Evolutionary conservation across 2,113 vertebrate species (phyloP), one percentile per base, ranked within the genome.

Genomic region (Paralichthys olivaceus): DNA sequence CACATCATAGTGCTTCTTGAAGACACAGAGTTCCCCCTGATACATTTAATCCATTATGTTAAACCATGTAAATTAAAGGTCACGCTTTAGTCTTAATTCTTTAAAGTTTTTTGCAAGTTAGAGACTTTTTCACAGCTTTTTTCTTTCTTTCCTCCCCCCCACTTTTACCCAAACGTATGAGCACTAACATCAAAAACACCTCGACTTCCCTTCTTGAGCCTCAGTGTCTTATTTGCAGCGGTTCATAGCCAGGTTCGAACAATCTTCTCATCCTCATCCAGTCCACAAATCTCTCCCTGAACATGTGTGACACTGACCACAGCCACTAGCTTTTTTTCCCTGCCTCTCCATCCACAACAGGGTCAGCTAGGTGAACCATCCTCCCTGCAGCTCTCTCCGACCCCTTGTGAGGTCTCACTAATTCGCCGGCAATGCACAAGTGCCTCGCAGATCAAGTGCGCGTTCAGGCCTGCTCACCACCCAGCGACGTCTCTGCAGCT

Each of bases 401-500:
- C 45, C 29, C 56, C 56, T 59, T 14, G 23, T 17, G 23, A 64
- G 65, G 53, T 72, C 63, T 83, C 29, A 11, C 60, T 19, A 7
- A 49, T 7, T 59, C 22, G 3, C 49, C 25, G 60, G 60, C 57
- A 58, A 66, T 19, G 66, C 72, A 56, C 47, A 58, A 68, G 63
- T 32, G 61, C 32, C 64, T 28, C n/a, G 25, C 51, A 12, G 75
- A 79, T 88, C 69, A 75, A 70, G 84, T 71, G 72, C 83, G 70
- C 40, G 15, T 59, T 80, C 22, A 26, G 61, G 62, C 6, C 56
- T 22, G 8, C 67, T 73, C 57, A 20, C 79, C 76, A 56, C 84
- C 83, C 74, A 81, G 63, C 59, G 77, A 77, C 75, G 66, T 80
- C 75, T 85, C 67, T 15, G 28, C 59, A 69, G 75, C 79, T 65